Evolutionary conservation across 2,888 invertebrate species (phyloP), one percentile per base, ranked within the genome.

Genomic region (Nomada ruficornis): DNA sequence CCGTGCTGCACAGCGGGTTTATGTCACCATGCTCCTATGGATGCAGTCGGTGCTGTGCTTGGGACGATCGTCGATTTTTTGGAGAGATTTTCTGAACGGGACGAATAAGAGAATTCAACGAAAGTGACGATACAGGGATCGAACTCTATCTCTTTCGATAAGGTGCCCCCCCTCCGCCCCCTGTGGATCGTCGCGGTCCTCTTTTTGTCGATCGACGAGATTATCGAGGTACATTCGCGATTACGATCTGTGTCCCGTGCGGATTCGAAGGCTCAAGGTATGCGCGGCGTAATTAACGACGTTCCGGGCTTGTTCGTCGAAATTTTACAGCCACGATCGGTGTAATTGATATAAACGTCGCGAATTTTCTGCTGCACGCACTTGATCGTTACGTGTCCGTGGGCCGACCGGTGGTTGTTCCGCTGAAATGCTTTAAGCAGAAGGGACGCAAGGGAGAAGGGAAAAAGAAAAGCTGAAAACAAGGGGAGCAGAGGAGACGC

Each of bases 291-390:
- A 87, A 87, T 86, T 87, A 87, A 87, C 82, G 80, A 84, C 80
- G 70, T 80, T 80, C 75, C 73, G 71, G 63, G 72, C 86, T 62
- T 79, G 86, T 85, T 84, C 71, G 73, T 59, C 77, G 87, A 86
- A 88, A 88, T 81, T 87, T 87, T 84, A 86, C 83, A 84, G 84
- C 47, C 77, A 80, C 88, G 87, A 88, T 87, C 84, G 86, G 81
- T 81, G 84, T 87, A 88, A 87, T 88, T 87, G 87, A 87, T 87
- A 87, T 84, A 84, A 87, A 87, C 68, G 70, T 77, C 62, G 42
- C 80, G 67, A 54, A 77, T 52, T 50, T 57, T n/a, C 64, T 47
- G 54, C 52, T 60, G 47, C 57, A 64, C 55, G 57, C 47, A 54
- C 69, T 62, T 57, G 78, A 67, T 63, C 79, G 60, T 60, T 71